phyloP scores from a whole-genome alignment of 1,140 invertebrate genomes.

The Protaetia brevitarsis region DNA sequence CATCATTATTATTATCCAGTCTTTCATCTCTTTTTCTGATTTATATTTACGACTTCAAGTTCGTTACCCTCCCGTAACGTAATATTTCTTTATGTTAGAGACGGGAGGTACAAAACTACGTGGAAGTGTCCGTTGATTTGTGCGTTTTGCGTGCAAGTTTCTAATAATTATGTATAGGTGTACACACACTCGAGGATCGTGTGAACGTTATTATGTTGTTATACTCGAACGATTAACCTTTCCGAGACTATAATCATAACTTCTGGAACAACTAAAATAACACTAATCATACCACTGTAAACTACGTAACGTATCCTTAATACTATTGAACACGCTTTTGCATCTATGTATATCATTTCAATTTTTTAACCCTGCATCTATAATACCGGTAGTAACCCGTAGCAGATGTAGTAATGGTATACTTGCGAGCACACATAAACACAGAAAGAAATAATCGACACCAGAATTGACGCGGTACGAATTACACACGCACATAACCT shows the following conservation, averaged over 20 bases:
- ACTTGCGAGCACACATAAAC: no score
- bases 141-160: no score
- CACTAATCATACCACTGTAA: neutral
- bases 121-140: neutral
- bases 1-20: neutral
- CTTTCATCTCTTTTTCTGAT: neutral
- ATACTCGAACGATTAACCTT: no score
- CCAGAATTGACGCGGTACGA: neutral
- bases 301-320: neutral
- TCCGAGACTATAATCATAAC: neutral
- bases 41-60: neutral
- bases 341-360: neutral
- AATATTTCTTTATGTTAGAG: neutral
- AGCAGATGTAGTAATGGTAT: no score
- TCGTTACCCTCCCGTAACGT: neutral
- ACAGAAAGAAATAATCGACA: neutral
- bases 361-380: no score
- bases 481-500: conserved; percentile 2
- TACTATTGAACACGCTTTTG: neutral
- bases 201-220: no score
- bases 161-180: no score
- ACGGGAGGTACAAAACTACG: no score
- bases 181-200: no score
- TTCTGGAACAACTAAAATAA: neutral
- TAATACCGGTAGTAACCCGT: no score